These are phyloP conservation scores for Myripristis murdjan DNA, from an alignment of 2,797 vertebrate genomes.

Conservation along the genomic window DNA sequence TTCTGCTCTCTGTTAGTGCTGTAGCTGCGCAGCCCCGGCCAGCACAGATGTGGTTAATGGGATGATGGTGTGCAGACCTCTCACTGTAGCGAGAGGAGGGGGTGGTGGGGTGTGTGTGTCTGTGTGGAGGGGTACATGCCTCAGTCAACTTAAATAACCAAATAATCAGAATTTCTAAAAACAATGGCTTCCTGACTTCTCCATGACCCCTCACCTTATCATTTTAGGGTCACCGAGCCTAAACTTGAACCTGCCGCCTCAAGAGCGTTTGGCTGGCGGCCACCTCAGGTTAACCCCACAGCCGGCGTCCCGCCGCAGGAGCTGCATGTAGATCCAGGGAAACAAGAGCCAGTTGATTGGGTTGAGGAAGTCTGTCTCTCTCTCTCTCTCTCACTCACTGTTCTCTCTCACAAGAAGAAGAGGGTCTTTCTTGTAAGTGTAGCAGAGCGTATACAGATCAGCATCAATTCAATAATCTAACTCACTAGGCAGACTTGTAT, in stretches of 20 bases:
- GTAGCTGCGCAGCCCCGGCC: constrained; percentile 31
- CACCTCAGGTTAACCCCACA: constrained; percentile 78
- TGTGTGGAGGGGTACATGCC: constrained; percentile 33
- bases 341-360: constrained; percentile 74
- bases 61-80: constrained; percentile 79
- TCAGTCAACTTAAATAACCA: constrained; percentile 84
- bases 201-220: constrained; percentile 83
- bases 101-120: background rate
- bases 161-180: constrained; percentile 88
- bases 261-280: constrained; percentile 71
- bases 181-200: constrained; percentile 88
- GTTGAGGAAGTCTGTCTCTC: constrained; percentile 44
- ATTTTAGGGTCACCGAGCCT: constrained; percentile 76
- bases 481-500: too few species aligned
- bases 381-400: constrained; percentile 6
- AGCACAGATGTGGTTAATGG: constrained; percentile 82
- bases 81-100: constrained; percentile 24
- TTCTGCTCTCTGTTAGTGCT: constrained; percentile 35
- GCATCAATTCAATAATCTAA: too few species aligned
- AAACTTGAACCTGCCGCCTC: constrained; percentile 83
- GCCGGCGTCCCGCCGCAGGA: constrained; percentile 64
- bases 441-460: too few species aligned
- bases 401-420: background rate
- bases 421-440: background rate
- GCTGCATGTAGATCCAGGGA: constrained; percentile 57